Evolutionary conservation across 2,797 vertebrate genomes (phyloP).

Genomic region (Euphonia xanthogaster): DNA sequence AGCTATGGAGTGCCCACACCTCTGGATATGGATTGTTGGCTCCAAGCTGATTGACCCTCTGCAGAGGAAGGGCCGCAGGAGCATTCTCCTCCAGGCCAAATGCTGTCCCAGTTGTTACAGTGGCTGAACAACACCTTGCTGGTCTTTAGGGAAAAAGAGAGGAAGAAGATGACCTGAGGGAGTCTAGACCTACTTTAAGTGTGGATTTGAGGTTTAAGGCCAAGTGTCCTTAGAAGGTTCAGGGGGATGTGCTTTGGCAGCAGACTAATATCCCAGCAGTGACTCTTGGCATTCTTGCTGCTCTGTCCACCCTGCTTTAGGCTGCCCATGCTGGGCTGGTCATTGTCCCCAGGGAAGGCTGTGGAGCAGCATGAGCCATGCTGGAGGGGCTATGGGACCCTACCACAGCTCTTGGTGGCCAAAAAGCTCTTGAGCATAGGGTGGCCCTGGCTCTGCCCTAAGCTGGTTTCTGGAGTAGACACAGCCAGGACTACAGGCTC

Average conservation of each 20-base stretch:
- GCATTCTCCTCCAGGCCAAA: background rate
- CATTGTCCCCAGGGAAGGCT: background rate
- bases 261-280: background rate
- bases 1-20: background rate
- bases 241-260: background rate
- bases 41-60: background rate
- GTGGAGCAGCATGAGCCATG: background rate
- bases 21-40: background rate
- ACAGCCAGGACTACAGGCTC: background rate
- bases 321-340: background rate
- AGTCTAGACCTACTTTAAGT: background rate
- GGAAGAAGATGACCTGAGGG: background rate
- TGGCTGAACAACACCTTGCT: background rate
- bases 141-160: background rate
- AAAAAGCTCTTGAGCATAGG: background rate
- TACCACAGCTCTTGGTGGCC: background rate
- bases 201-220: background rate
- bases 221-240: background rate
- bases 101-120: accelerated
- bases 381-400: background rate
- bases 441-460: background rate
- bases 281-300: background rate
- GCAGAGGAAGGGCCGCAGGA: background rate
- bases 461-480: background rate
- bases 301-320: background rate